A percentile compares a stretch with the other conserved stretches of the same genome.
These are phyloP conservation scores for Yoshiicerus persimilis DNA, from an alignment of 1,140 invertebrate species.

Conservation along the genomic window DNA sequence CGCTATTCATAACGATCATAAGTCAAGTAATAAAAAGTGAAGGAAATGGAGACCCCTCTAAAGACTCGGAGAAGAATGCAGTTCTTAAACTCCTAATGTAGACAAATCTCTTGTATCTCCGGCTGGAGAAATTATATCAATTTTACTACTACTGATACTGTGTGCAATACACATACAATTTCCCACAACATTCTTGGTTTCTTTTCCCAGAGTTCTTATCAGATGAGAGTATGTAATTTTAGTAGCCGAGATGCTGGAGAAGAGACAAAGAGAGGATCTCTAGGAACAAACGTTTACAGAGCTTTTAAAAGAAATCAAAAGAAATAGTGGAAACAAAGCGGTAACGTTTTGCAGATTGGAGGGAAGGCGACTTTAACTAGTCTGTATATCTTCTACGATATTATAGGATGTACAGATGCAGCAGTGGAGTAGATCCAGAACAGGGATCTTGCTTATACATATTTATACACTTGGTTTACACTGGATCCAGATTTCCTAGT, in stretches of 20 bases:
- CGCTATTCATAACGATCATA: neutral
- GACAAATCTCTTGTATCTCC: neutral
- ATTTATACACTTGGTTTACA: neutral
- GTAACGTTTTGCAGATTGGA: neutral
- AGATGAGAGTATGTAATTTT: neutral
- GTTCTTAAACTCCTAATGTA: neutral
- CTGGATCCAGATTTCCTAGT: too few species aligned
- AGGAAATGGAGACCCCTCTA: neutral
- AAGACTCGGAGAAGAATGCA: neutral
- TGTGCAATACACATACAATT: too few species aligned
- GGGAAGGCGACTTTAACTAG: neutral
- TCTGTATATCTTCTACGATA: neutral
- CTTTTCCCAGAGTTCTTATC: neutral
- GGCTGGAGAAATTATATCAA: neutral
- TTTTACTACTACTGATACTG: neutral
- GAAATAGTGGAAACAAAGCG: neutral
- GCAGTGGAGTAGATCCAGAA: too few species aligned
- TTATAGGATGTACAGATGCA: too few species aligned
- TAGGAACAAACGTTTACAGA: neutral
- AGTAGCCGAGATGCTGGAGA: neutral
- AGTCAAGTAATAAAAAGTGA: neutral
- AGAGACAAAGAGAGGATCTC: neutral
- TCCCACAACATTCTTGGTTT: neutral
- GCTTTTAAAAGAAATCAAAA: neutral
- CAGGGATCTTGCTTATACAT: too few species aligned